These are phyloP conservation scores for Allenopithecus nigroviridis DNA, from an alignment of 2,797 vertebrate genomes.

Conservation along the genomic window DNA sequence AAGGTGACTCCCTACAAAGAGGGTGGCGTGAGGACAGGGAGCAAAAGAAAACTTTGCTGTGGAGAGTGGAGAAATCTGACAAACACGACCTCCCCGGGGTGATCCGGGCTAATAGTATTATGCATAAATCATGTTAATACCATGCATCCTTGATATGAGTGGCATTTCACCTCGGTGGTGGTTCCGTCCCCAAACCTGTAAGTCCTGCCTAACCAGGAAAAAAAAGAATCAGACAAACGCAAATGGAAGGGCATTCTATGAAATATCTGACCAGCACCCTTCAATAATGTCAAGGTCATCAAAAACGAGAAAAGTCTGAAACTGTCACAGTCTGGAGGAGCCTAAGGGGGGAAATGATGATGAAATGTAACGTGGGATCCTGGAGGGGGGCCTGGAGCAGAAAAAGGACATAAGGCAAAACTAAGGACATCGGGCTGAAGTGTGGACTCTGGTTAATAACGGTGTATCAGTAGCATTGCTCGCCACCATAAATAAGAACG, in stretches of 20 bases:
- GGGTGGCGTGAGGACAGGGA: neutral
- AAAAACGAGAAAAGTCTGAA: neutral
- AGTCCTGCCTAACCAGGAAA: neutral
- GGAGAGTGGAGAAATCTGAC: neutral
- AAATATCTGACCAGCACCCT: neutral
- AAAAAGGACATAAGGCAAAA: neutral
- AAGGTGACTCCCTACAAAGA: neutral
- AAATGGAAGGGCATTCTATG: neutral
- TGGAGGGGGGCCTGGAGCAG: neutral
- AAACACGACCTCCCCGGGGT: accelerated
- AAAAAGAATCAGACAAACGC: neutral
- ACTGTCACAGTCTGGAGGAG: neutral
- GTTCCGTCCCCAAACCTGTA: neutral
- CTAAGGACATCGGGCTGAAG: neutral
- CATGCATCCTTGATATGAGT: neutral
- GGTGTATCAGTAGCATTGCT: neutral
- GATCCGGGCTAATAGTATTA: neutral
- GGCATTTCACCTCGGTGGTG: accelerated
- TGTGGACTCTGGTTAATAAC: neutral
- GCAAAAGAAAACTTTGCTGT: neutral
- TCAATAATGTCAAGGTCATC: neutral
- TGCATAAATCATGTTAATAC: neutral
- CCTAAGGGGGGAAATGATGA: neutral
- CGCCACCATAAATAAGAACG: neutral
- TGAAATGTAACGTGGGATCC: accelerated